Percentiles rank a stretch among this genome's conserved stretches.
These are phyloP conservation scores for Drosophila asahinai DNA, from an alignment of 1,140 invertebrate genomes.

Conservation along the genomic window DNA sequence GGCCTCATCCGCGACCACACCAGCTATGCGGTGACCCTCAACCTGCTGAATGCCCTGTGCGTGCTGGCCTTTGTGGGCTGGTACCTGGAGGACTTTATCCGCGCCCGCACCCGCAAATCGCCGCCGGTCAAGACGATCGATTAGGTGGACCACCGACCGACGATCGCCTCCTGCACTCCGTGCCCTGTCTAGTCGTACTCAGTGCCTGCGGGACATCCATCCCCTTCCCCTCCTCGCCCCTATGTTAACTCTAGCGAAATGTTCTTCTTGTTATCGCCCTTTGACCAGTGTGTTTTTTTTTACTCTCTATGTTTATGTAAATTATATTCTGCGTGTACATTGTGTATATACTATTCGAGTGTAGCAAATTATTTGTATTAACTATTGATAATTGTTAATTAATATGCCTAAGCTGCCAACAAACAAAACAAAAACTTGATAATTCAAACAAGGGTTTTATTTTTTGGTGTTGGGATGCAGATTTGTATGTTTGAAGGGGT, in stretches of 20 bases:
- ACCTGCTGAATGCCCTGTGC: conserved; percentile 86
- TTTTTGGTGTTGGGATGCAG: not conserved
- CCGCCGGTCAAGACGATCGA: conserved; percentile 30
- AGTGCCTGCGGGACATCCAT: conserved; percentile 17
- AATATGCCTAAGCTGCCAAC: conserved; percentile 65
- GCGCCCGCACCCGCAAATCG: conserved; percentile 53
- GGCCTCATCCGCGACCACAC: conserved; percentile 87
- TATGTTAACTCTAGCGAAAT: conserved; percentile 55
- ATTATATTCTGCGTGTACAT: conserved; percentile 62
- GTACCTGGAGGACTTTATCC: conserved; percentile 72
- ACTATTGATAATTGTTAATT: conserved; percentile 68
- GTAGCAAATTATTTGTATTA: conserved; percentile 66
- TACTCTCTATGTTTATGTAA: conserved; percentile 43
- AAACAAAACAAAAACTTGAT: conserved; percentile 17
- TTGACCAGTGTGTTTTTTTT: conserved; percentile 28
- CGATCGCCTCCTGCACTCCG: conserved; percentile 11
- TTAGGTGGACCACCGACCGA: no score
- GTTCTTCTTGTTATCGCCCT: conserved; percentile 51
- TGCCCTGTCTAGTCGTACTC: conserved; percentile 3
- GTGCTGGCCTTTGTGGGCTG: conserved; percentile 66
- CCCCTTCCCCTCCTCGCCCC: conserved; percentile 2
- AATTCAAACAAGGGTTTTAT: conserved; percentile 6
- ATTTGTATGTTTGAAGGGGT: no score
- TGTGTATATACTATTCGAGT: conserved; percentile 74
- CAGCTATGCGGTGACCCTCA: conserved; percentile 87